These are phyloP conservation scores for Eupithecia dodoneata DNA, from an alignment of 2,888 invertebrate species.

Conservation along the genomic window DNA sequence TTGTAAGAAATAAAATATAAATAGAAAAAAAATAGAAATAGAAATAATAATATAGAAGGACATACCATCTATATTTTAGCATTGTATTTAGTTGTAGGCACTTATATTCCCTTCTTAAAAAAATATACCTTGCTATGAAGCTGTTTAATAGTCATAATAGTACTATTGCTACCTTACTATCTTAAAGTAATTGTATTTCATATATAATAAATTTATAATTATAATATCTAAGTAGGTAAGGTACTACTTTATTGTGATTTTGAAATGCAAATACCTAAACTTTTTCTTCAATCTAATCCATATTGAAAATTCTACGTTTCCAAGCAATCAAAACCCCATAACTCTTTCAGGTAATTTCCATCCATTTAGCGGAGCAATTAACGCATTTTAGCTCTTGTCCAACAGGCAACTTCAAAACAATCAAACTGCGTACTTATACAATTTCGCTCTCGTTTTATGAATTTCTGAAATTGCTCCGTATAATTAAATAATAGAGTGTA, in stretches of 20 bases:
- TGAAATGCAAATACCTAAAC: neutral
- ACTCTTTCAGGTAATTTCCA: conserved; percentile 3
- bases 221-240: too few species aligned
- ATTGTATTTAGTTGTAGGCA: too few species aligned
- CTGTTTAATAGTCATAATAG: neutral
- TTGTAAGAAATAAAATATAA: too few species aligned
- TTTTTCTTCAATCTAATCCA: neutral
- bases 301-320: neutral
- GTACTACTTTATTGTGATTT: neutral
- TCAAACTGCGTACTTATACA: conserved; percentile 24
- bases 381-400: conserved; percentile 30
- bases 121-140: neutral
- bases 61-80: too few species aligned
- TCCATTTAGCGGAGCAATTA: conserved; percentile 22
- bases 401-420: conserved; percentile 31
- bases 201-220: too few species aligned
- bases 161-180: too few species aligned
- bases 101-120: neutral
- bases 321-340: conserved; percentile 2
- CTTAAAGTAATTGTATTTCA: neutral
- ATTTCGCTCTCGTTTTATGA: conserved; percentile 35
- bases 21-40: too few species aligned
- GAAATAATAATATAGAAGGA: too few species aligned
- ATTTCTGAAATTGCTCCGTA: conserved; percentile 37
- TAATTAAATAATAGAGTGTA: conserved; percentile 42